Evolutionary conservation across 2,888 invertebrate species (phyloP).

Genomic region (Chromoteleia sp.): DNA sequence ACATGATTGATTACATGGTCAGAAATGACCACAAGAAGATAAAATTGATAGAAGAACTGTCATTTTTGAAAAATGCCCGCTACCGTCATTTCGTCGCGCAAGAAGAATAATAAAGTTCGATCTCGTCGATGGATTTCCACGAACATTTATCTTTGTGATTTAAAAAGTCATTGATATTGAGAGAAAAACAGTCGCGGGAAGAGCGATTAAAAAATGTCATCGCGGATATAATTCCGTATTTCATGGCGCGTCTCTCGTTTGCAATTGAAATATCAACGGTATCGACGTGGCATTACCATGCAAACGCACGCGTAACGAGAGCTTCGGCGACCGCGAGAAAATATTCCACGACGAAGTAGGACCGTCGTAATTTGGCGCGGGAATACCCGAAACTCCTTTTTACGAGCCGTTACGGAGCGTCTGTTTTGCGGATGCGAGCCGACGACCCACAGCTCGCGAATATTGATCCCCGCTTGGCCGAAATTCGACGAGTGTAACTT

Average conservation of each 20-base stretch:
- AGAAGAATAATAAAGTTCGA: neutral
- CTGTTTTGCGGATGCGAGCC: conserved; percentile 32
- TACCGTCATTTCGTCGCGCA: neutral
- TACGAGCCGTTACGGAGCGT: conserved; percentile 5
- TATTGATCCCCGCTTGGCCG: conserved; percentile 23
- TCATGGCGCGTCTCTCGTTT: conserved; percentile 57
- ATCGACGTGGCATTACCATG: conserved; percentile 51
- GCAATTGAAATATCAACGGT: conserved; percentile 66
- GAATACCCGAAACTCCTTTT: conserved; percentile 4
- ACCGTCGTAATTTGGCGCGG: conserved; percentile 34
- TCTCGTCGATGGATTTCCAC: neutral
- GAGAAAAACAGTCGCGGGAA: conserved; percentile 41
- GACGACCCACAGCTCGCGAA: conserved; percentile 26
- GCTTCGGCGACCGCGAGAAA: conserved; percentile 39
- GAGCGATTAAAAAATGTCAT: conserved; percentile 58
- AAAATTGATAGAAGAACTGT: conserved; percentile 8
- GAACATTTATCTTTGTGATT: conserved; percentile 24
- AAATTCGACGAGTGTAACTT: conserved; percentile 49
- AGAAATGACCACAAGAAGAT: neutral
- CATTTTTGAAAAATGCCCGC: conserved; percentile 1
- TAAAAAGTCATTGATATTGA: conserved; percentile 48
- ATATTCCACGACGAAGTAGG: conserved; percentile 53
- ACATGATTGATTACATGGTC: too few species aligned
- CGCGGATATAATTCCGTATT: conserved; percentile 56
- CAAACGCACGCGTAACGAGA: conserved; percentile 57